A percentile compares a stretch with the other conserved stretches of the same genome.
phyloP scores from a whole-genome alignment of 1,140 invertebrate species.

The Dermatophagoides farinae region DNA sequence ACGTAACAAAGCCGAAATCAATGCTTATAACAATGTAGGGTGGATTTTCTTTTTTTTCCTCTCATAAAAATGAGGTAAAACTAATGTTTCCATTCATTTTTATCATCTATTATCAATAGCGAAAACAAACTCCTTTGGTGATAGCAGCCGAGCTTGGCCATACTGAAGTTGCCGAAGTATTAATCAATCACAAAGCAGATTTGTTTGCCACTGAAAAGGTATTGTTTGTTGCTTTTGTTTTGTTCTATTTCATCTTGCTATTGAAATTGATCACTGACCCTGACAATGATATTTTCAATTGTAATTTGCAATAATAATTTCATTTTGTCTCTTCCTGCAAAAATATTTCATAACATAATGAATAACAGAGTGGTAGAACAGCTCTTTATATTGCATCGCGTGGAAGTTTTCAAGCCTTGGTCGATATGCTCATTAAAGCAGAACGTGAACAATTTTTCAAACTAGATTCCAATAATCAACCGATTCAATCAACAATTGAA shows the following conservation, averaged over 20 bases:
- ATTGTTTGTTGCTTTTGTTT: slow-evolving; percentile 14
- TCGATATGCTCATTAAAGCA: slow-evolving; percentile 61
- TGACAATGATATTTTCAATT: not conserved
- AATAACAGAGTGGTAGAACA: slow-evolving; percentile 42
- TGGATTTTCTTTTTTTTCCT: not conserved
- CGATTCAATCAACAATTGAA: not conserved
- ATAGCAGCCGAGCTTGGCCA: slow-evolving; percentile 49
- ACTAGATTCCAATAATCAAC: not conserved
- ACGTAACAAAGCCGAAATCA: slow-evolving; percentile 43
- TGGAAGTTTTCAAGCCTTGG: slow-evolving; percentile 58
- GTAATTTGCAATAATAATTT: not conserved
- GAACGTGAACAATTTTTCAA: slow-evolving; percentile 22
- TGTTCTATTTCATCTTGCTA: not conserved
- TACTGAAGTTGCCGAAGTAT: slow-evolving; percentile 39
- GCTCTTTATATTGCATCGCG: slow-evolving; percentile 47
- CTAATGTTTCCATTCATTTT: not conserved
- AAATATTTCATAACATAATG: not conserved
- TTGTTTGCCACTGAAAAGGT: slow-evolving; percentile 42
- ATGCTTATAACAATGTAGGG: slow-evolving; percentile 47
- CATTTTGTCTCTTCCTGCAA: too few relatives aligned
- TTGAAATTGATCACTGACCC: not conserved
- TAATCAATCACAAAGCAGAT: slow-evolving; percentile 41
- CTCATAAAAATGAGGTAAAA: not conserved
- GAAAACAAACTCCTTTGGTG: slow-evolving; percentile 43
- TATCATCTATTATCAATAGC: slow-evolving; percentile 5